Base-by-base conservation (phyloP, 2,797 vertebrate genomes). In the Hippoglossus hippoglossus region DNA sequence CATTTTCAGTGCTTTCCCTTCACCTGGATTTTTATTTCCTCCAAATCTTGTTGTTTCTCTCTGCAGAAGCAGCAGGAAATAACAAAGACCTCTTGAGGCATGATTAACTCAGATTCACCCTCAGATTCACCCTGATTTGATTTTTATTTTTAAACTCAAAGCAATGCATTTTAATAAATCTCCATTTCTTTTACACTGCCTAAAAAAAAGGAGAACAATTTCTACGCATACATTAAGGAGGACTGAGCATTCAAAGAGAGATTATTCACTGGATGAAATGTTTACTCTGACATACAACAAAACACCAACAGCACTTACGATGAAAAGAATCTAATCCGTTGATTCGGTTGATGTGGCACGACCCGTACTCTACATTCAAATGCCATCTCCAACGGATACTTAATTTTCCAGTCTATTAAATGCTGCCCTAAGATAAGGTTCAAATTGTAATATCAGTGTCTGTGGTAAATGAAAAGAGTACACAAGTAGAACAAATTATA, bases 391-490 rank as follows among this genome's bases (percentile, higher is more conserved):
- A 7, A 69, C 21, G 44, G 21, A n/a, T 66, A 67, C 49, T 78
- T 79, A 4, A 85, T 84, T 82, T 80, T 82, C 63, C 66, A 62
- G 60, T 73, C 70, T 81, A 63, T 84, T 84, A 79, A 82, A 67
- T 64, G 53, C 57, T 49, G 69, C 68, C 57, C 47, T 84, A 67
- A 77, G 77, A 85, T 82, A 77, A 77, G 36, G 2, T 65, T 81
- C 24, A 55, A 67, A 77, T 65, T 67, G 55, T 41, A 76, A 75
- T 60, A 62, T 68, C 67, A 54, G 21, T 39, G 52, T 61, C 53
- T 69, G 46, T 51, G 60, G 46, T 41, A 63, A 84, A 82, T 64
- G 63, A 67, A 75, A 53, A 57, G 56, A 73, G 52, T 60, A 53
- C 13, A 83, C 61, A 56, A 71, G 46, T 22, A 58, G 63, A 72